Percentiles rank a stretch among this genome's conserved stretches.
phyloP scores from a whole-genome alignment of 2,797 vertebrate species.

The Xenentodon cancila region DNA sequence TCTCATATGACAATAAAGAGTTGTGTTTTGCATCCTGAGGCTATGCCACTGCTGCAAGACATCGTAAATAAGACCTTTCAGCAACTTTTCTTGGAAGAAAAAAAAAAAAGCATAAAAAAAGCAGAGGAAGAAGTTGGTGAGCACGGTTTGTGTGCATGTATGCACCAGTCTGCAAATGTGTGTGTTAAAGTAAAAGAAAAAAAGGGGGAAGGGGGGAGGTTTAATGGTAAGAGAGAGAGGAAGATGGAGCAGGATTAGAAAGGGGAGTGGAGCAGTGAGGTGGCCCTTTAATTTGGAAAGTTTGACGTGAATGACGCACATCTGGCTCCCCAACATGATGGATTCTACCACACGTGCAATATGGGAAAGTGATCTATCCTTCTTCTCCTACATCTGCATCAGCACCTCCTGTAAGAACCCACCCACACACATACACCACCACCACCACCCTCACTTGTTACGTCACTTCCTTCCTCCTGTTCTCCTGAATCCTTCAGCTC shows the following conservation, averaged over 20 bases:
- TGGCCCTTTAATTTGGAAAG: constrained; percentile 77
- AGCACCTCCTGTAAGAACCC: constrained; percentile 2
- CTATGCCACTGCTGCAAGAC: constrained; percentile 62
- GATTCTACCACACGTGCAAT: constrained; percentile 67
- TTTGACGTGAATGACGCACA: constrained; percentile 75
- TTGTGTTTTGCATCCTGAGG: constrained; percentile 72
- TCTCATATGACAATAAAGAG: constrained; percentile 43
- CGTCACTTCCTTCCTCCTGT: constrained; percentile 43
- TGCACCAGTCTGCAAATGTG: constrained; percentile 15
- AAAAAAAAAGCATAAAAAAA: constrained; percentile 13
- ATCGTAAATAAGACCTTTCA: constrained; percentile 62
- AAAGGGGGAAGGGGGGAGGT: constrained; percentile 1
- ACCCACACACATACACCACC: too few species aligned
- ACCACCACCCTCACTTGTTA: neutral
- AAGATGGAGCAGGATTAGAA: constrained; percentile 64
- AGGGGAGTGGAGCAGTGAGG: constrained; percentile 58
- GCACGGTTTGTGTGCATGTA: neutral
- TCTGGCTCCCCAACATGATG: constrained; percentile 63
- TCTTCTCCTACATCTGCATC: constrained; percentile 24
- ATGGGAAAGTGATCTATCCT: constrained; percentile 65
- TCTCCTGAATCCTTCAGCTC: constrained; percentile 3
- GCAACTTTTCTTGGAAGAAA: constrained; percentile 51
- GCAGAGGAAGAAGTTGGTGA: constrained; percentile 24
- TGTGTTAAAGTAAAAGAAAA: constrained; percentile 14
- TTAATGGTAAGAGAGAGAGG: constrained; percentile 38